These are phyloP conservation scores for Serilophus lunatus DNA, from an alignment of 2,113 vertebrate species.

Conservation along the genomic window DNA sequence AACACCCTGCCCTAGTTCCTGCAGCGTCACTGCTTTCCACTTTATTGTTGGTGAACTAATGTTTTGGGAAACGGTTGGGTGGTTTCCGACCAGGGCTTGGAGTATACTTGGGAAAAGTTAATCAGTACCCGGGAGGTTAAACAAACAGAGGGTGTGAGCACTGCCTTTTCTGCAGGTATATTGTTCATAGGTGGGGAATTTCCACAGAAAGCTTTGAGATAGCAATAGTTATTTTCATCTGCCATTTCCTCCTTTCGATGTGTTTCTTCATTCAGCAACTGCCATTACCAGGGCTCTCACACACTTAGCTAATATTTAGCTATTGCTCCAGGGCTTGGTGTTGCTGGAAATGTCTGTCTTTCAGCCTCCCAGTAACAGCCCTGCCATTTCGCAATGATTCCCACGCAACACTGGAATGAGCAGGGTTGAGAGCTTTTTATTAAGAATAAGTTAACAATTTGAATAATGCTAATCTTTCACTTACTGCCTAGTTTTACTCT, in stretches of 20 bases:
- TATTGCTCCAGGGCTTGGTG: not conserved
- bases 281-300: not conserved
- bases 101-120: not conserved
- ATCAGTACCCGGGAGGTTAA: not conserved
- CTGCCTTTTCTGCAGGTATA: not conserved
- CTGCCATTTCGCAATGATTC: not conserved
- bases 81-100: not conserved
- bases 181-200: not conserved
- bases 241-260: not conserved
- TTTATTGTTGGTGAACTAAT: rapidly evolving
- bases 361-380: not conserved
- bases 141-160: not conserved
- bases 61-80: not conserved
- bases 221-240: not conserved
- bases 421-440: not conserved
- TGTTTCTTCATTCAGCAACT: not conserved
- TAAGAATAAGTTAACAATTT: not conserved
- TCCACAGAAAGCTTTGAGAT: not conserved
- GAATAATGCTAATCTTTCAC: not conserved
- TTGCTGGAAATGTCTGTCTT: not conserved
- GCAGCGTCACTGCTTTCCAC: not conserved
- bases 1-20: not conserved
- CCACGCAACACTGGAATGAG: not conserved
- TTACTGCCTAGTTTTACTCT: not conserved
- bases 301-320: not conserved